Percentiles rank a stretch among this genome's conserved stretches.
Conservation (phyloP, 1,140 invertebrate genomes). For the Metopolophium dirhodum region DNA sequence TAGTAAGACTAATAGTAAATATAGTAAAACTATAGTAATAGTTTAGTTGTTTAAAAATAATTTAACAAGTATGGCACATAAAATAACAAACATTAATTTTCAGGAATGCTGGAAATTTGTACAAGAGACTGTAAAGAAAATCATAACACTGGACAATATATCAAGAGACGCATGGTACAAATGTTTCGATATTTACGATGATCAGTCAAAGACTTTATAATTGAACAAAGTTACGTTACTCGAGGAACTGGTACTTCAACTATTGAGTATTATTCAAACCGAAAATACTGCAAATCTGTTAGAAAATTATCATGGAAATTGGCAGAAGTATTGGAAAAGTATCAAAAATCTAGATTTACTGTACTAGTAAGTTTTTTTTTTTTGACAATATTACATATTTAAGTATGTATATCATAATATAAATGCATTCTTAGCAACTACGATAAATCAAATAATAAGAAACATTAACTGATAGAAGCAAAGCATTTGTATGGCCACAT, state of each 20-base stretch:
- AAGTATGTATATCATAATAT: neutral
- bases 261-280: constrained; percentile 69
- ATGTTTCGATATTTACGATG: constrained; percentile 92
- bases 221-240: constrained; percentile 82
- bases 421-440: constrained; percentile 71
- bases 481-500: constrained; percentile 85
- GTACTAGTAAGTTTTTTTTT: too few relatives aligned
- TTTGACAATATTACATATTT: neutral
- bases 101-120: constrained; percentile 84
- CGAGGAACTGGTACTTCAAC: constrained; percentile 78
- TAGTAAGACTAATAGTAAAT: too few relatives aligned
- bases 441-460: constrained; percentile 81
- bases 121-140: constrained; percentile 84
- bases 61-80: constrained; percentile 67
- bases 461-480: constrained; percentile 85
- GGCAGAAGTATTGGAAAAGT: too few relatives aligned
- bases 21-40: too few relatives aligned
- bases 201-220: constrained; percentile 81
- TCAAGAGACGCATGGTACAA: constrained; percentile 86
- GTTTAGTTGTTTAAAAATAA: neutral
- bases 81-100: constrained; percentile 89
- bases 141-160: constrained; percentile 86
- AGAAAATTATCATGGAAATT: too few relatives aligned
- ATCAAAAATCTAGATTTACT: too few relatives aligned
- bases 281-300: constrained; percentile 67